Evolutionary conservation across 2,113 vertebrate species (phyloP).

Genomic region (Atherinomorus stipes): DNA sequence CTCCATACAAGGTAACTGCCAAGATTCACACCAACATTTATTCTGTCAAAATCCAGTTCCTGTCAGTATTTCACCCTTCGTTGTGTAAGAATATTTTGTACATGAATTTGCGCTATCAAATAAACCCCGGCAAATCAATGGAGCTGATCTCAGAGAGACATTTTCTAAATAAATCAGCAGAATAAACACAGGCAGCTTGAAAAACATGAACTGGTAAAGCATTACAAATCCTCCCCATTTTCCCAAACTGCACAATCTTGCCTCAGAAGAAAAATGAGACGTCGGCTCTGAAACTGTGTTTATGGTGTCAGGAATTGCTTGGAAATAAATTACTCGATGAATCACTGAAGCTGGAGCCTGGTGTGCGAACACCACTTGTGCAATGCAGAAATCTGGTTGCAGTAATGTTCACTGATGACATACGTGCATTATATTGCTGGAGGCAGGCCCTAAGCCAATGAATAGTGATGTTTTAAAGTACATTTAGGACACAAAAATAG

Average conservation of each 20-base stretch:
- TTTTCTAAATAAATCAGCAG: conserved; percentile 83
- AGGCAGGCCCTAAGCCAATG: conserved; percentile 61
- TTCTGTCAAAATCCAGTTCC: conserved; percentile 71
- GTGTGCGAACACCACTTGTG: conserved; percentile 75
- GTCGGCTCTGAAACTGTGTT: conserved; percentile 85
- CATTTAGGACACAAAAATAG: conserved; percentile 58
- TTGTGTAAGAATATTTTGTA: conserved; percentile 74
- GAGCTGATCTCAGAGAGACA: conserved; percentile 77
- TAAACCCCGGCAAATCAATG: conserved; percentile 81
- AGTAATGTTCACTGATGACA: conserved; percentile 86
- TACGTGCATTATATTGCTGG: conserved; percentile 70
- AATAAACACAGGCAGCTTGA: conserved; percentile 80
- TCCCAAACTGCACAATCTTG: conserved; percentile 73
- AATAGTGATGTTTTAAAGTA: conserved; percentile 54
- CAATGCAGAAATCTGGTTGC: conserved; percentile 80
- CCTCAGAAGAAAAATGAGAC: conserved; percentile 86
- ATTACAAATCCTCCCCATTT: conserved; percentile 82
- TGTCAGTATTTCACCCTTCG: conserved; percentile 70
- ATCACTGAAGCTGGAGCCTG: conserved; percentile 77
- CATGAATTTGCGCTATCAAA: conserved; percentile 81
- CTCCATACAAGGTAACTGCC: conserved; percentile 62
- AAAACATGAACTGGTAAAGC: conserved; percentile 80
- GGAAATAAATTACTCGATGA: conserved; percentile 82
- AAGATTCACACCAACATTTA: conserved; percentile 67
- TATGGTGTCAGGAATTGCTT: conserved; percentile 83